Percentiles rank a stretch among this genome's conserved stretches.
Conservation (phyloP, 1,140 invertebrate species). For the Philopotamus ludificatus region DNA sequence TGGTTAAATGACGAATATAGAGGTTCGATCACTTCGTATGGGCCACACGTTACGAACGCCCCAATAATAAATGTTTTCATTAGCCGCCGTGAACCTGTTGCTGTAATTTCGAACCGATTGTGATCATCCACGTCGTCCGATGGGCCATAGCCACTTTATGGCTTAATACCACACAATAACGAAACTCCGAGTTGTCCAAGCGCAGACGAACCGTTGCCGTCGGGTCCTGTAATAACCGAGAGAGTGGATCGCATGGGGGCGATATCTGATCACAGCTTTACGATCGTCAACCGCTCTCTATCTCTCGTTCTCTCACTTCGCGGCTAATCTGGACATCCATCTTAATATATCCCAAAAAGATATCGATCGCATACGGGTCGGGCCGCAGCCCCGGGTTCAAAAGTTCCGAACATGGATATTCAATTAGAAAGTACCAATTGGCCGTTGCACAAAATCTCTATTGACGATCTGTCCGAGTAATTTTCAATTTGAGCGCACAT, state of each 20-base stretch:
- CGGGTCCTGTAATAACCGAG: neutral
- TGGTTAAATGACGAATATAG: too few species aligned
- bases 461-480: too few species aligned
- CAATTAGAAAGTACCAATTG: conserved; percentile 11
- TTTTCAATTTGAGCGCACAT: too few species aligned
- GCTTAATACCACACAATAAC: neutral
- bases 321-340: neutral
- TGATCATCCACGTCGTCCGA: too few species aligned
- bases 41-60: too few species aligned
- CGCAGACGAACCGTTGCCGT: neutral
- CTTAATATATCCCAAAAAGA: neutral
- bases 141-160: neutral
- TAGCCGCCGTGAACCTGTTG: too few species aligned
- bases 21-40: too few species aligned
- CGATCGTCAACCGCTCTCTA: too few species aligned
- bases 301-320: too few species aligned
- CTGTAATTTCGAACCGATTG: too few species aligned
- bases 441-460: too few species aligned
- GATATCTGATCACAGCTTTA: neutral
- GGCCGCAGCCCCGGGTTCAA: neutral
- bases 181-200: neutral
- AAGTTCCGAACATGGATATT: conserved; percentile 1
- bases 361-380: neutral
- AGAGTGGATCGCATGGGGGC: neutral
- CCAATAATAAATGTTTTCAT: too few species aligned